These are phyloP conservation scores for Diplazon laetatorius DNA, from an alignment of 2,888 invertebrate species.

Conservation along the genomic window DNA sequence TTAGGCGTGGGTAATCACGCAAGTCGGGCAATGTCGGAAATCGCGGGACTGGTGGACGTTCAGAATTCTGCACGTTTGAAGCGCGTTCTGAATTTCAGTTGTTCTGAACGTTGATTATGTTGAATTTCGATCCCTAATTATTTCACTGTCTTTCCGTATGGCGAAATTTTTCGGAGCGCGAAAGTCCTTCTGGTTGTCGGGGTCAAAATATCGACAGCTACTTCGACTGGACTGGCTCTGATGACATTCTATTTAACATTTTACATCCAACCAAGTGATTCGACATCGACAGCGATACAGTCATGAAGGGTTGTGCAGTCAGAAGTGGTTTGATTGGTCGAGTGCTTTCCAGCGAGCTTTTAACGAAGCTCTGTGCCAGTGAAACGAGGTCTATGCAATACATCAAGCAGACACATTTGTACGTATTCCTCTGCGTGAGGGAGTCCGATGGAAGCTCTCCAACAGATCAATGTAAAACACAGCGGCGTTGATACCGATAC, in stretches of 20 bases:
- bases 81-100: no score
- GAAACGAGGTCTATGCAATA: background rate
- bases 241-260: slow-evolving; percentile 13
- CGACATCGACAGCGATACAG: slow-evolving; percentile 8
- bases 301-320: slow-evolving; percentile 15
- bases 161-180: slow-evolving; percentile 40
- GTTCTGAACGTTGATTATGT: no score
- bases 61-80: no score
- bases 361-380: slow-evolving; percentile 1
- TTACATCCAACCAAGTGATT: background rate
- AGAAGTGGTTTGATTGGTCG: slow-evolving; percentile 16
- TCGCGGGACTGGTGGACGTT: no score
- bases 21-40: no score
- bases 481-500: background rate
- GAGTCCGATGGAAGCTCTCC: slow-evolving; percentile 10
- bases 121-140: no score
- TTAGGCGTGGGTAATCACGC: no score
- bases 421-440: background rate
- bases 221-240: background rate
- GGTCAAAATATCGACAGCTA: slow-evolving; percentile 21
- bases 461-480: slow-evolving; percentile 17
- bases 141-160: no score
- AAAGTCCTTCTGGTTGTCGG: slow-evolving; percentile 16
- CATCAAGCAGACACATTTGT: background rate
- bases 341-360: slow-evolving; percentile 17